These are phyloP conservation scores for Notodonta dromedarius DNA, from an alignment of 2,888 invertebrate species.

Conservation along the genomic window DNA sequence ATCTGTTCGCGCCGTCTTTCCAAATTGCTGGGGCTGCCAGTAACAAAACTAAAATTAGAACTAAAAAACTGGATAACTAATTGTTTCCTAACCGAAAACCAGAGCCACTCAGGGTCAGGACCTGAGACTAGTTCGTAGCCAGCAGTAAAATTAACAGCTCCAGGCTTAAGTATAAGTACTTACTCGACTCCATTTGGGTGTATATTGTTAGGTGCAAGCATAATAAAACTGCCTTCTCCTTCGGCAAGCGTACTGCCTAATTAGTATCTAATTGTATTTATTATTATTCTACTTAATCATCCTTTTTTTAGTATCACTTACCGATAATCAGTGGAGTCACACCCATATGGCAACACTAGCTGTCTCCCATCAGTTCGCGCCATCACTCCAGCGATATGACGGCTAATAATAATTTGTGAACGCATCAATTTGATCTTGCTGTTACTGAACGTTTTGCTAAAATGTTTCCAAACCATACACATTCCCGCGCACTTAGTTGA, in stretches of 20 bases:
- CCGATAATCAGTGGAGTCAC: neutral
- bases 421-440: constrained; percentile 37
- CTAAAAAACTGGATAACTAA: neutral
- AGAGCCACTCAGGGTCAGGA: too few relatives aligned
- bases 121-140: too few relatives aligned
- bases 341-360: constrained; percentile 21
- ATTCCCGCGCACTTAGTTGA: constrained; percentile 61
- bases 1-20: constrained; percentile 73
- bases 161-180: too few relatives aligned
- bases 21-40: constrained; percentile 33
- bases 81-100: too few relatives aligned
- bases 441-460: constrained; percentile 55
- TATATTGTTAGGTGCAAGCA: too few relatives aligned
- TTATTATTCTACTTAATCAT: neutral
- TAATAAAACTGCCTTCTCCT: too few relatives aligned
- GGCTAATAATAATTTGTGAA: constrained; percentile 39
- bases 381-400: constrained; percentile 32
- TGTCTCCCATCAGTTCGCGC: constrained; percentile 26
- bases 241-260: too few relatives aligned
- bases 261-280: too few relatives aligned
- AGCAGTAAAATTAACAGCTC: too few relatives aligned
- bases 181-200: too few relatives aligned
- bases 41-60: neutral
- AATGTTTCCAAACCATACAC: constrained; percentile 38
- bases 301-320: neutral